These are phyloP conservation scores for Xerus rutilus DNA, from an alignment of 2,797 vertebrate species.

Conservation along the genomic window DNA sequence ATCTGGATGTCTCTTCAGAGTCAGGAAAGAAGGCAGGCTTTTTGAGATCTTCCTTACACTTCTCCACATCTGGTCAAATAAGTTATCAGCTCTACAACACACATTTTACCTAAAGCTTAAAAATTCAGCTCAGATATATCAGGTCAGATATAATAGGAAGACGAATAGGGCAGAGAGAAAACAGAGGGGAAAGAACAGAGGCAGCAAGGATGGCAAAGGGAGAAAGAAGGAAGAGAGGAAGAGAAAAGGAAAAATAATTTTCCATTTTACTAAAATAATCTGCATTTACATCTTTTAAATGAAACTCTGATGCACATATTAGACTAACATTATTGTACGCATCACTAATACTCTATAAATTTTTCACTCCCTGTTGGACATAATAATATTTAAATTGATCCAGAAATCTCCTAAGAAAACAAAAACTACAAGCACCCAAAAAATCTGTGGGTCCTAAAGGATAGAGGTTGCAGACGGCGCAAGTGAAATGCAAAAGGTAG, in stretches of 20 bases:
- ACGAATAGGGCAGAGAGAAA: not conserved
- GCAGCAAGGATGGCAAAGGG: not conserved
- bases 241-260: not conserved
- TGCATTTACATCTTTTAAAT: not conserved
- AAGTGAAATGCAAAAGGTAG: not conserved
- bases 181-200: not conserved
- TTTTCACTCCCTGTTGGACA: not conserved
- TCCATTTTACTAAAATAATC: conserved; percentile 19
- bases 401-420: not conserved
- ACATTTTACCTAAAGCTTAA: not conserved
- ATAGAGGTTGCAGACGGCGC: not conserved
- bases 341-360: not conserved
- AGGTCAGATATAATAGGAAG: not conserved
- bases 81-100: not conserved
- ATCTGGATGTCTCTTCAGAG: not conserved
- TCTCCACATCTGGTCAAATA: not conserved
- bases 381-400: not conserved
- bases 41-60: not conserved
- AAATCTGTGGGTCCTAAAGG: not conserved
- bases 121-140: not conserved
- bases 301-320: not conserved
- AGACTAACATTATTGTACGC: not conserved
- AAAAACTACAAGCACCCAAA: not conserved
- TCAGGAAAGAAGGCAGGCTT: not conserved
- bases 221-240: no score